Percentiles rank a stretch among this genome's conserved stretches.
phyloP scores from a whole-genome alignment of 2,888 invertebrate genomes.

The Macaria liturata region DNA sequence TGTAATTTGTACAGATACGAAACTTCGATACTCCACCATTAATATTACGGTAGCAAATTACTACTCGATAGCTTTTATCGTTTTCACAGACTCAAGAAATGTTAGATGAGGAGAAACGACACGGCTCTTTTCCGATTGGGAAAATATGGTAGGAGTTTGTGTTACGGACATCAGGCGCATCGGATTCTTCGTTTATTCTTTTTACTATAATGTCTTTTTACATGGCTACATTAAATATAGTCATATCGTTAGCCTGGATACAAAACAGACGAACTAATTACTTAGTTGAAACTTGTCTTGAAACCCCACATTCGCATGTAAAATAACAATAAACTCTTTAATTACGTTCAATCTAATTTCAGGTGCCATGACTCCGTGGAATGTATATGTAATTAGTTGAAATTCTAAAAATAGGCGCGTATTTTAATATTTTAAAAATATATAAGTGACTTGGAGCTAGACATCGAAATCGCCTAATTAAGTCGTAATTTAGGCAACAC shows the following conservation, averaged over 20 bases:
- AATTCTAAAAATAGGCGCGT: conserved; percentile 12
- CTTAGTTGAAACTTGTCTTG: conserved; percentile 7
- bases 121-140: too few relatives aligned
- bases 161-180: too few relatives aligned
- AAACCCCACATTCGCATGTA: conserved; percentile 10
- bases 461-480: conserved; percentile 30
- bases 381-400: not conserved
- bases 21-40: conserved; percentile 28
- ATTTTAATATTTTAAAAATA: not conserved
- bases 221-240: conserved; percentile 1
- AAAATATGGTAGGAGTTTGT: too few relatives aligned
- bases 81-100: conserved; percentile 4
- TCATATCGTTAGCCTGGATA: conserved; percentile 24
- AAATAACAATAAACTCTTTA: conserved; percentile 10
- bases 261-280: conserved; percentile 6
- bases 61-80: conserved; percentile 33
- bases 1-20: conserved; percentile 23
- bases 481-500: not conserved
- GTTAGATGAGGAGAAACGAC: too few relatives aligned
- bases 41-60: conserved; percentile 46
- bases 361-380: not conserved
- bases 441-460: not conserved
- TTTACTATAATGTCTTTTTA: too few relatives aligned
- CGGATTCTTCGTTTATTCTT: too few relatives aligned
- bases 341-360: conserved; percentile 3